phyloP scores from a whole-genome alignment of 2,113 vertebrate genomes.

The Vulpes ferrilata region DNA sequence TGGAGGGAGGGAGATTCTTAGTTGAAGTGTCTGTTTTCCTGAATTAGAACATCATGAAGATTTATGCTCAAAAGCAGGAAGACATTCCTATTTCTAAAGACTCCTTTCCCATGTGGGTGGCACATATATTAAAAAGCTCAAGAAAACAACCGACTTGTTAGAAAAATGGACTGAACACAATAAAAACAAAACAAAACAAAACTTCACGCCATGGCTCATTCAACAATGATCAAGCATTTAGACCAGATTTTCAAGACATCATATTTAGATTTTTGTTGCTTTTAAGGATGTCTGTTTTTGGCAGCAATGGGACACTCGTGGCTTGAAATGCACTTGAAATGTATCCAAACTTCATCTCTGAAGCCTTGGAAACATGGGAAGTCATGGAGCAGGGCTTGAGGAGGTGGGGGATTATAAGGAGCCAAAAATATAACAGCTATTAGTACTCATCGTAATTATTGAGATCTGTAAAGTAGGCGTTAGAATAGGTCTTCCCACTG shows the following conservation, averaged over 20 bases:
- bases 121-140: conserved; percentile 62
- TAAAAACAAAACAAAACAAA: conserved; percentile 15
- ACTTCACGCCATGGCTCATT: conserved; percentile 15
- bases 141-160: conserved; percentile 60
- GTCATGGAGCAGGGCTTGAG: conserved; percentile 81
- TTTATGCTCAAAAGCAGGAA: conserved; percentile 36
- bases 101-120: conserved; percentile 44
- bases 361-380: conserved; percentile 82
- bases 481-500: conserved; percentile 97
- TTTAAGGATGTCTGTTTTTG: conserved; percentile 48
- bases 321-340: conserved; percentile 85
- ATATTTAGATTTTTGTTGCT: background rate
- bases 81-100: conserved; percentile 31
- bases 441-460: conserved; percentile 99
- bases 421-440: conserved; percentile 77
- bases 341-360: conserved; percentile 79
- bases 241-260: conserved; percentile 43
- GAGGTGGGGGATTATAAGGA: conserved; percentile 78
- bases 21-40: conserved; percentile 39
- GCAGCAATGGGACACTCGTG: conserved; percentile 78
- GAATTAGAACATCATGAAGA: conserved; percentile 67
- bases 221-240: background rate
- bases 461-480: conserved; percentile 98
- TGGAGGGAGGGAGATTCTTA: background rate
- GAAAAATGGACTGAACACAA: conserved; percentile 59